Base-by-base conservation (phyloP, 1,140 invertebrate species). In the Drosophila bipectinata region DNA sequence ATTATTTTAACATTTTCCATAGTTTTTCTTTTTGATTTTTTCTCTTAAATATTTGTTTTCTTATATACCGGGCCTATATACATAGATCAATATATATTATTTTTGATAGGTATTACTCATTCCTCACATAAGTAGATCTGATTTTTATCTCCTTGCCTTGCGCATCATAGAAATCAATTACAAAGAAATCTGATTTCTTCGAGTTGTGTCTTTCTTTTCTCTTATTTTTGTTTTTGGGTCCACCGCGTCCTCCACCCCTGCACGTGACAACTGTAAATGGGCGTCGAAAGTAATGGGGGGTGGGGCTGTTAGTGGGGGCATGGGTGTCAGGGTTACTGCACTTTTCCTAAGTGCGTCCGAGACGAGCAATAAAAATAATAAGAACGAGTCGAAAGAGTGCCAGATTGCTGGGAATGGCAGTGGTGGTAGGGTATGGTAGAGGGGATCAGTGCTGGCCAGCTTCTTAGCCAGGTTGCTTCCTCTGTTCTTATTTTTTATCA, bases 311-410 rank as follows among this genome's bases (percentile, higher is more conserved):
- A 48, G 32, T 21, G 54, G 12, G n/a, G 8, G 45, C 10, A 0
- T 15, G 2, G 74, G 45, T 26, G 44, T 15, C 68, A 59, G 79
- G 79, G 77, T 82, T 82, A 82, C 75, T 82, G 79, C 79, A 82
- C 79, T 82, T 83, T 83, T 75, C 69, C 79, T 83, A 82, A 82
- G 79, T 82, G 79, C 79, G 79, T 82, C 79, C 79, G 79, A 59
- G 32, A 32, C 79, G 59, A 61, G 79, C 71, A 82, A 81, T 81
- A 81, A 81, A 81, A 81, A 72, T 77, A 80, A 73, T 71, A 60
- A 51, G 34, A 18, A 44, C 30, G 54, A 51, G 56, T 56, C 30
- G 15, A 72, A 51, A 37, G 44, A 64, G 56, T 37, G 53, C 37
- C 34, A 58, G 48, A 60, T 71, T 71, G 28, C 15, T 37, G 28